Base-by-base conservation (phyloP, 2,888 invertebrate genomes). In the Cephalotes varians region DNA sequence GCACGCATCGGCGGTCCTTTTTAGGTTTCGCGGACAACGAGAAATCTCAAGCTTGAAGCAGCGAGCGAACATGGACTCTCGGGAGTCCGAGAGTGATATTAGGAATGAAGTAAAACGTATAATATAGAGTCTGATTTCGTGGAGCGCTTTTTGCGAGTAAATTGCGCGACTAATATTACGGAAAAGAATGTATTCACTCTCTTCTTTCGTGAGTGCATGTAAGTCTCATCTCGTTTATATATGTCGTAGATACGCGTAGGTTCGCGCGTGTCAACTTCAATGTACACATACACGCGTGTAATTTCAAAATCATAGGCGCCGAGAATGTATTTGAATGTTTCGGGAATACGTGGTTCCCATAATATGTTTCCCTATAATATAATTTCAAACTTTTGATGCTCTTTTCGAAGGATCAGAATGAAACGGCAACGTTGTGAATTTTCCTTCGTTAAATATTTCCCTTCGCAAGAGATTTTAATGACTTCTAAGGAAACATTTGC, bases 21-120 rank as follows among this genome's bases (percentile, higher is more conserved):
- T 77, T 69, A 44, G 56, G 34, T 58, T 58, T 77, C 77, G 2
- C 12, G 56, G 25, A 44, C 47, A 47, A 69, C 71, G 71, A 77
- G 31, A 58, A 56, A 34, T 69, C 71, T 77, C 77, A 58, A 77
- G 44, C 56, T 77, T 69, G 77, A 18, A 71, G 71, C 44, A 47
- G 9, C 31, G 67, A 67, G 44, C 44, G 69, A 58, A 44, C 65
- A n/a, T 28, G 54, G 54, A 5, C 64, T 51, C 69, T 51, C 69
- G 71, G 12, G 56, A 34, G 56, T 69, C 77, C 56, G 34, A 69
- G 31, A 21, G 18, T 18, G 21, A 54, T 5, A 44, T 4, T 37
- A 18, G 31, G 34, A 54, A 28, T 15, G 15, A 28, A 51, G 21
- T 62, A 65, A 40, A 44, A 58, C 40, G 40, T 44, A 21, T 40